A percentile compares a stretch with the other conserved stretches of the same genome.
Conservation (phyloP, 2,797 vertebrate genomes). For the Masticophis lateralis region DNA sequence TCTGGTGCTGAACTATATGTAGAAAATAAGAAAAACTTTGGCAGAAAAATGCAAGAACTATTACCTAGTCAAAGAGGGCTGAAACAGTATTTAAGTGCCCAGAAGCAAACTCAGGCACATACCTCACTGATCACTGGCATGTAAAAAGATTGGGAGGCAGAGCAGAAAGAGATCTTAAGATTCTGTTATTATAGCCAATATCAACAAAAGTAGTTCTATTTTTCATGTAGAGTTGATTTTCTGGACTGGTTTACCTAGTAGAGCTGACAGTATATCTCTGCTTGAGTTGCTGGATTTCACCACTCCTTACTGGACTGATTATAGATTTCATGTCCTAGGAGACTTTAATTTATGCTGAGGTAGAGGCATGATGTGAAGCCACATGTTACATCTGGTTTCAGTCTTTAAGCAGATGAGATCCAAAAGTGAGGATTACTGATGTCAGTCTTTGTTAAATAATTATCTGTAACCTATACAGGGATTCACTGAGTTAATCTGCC, state of each 20-base stretch:
- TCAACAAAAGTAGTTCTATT: not conserved
- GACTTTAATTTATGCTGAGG: not conserved
- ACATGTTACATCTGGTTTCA: not conserved
- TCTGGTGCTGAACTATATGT: not conserved
- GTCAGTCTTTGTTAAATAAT: not conserved
- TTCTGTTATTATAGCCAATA: not conserved
- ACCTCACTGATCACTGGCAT: not conserved
- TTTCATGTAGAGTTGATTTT: not conserved
- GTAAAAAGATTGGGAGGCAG: not conserved
- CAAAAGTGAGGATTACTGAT: not conserved
- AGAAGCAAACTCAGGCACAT: not conserved
- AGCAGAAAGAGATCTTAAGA: not conserved
- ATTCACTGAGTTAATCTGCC: not conserved
- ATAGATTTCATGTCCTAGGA: not conserved
- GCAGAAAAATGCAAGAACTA: not conserved
- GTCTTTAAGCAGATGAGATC: not conserved
- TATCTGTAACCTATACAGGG: not conserved
- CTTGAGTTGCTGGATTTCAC: not conserved
- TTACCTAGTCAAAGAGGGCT: not conserved
- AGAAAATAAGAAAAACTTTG: not conserved
- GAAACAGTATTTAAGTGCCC: not conserved
- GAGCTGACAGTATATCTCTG: not conserved
- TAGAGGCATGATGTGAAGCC: not conserved
- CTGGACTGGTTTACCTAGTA: not conserved
- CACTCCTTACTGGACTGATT: not conserved